Evolutionary conservation across 2,797 vertebrate genomes (phyloP), one percentile per base, ranked within the genome.

Genomic region (Onychomys arenicola): DNA sequence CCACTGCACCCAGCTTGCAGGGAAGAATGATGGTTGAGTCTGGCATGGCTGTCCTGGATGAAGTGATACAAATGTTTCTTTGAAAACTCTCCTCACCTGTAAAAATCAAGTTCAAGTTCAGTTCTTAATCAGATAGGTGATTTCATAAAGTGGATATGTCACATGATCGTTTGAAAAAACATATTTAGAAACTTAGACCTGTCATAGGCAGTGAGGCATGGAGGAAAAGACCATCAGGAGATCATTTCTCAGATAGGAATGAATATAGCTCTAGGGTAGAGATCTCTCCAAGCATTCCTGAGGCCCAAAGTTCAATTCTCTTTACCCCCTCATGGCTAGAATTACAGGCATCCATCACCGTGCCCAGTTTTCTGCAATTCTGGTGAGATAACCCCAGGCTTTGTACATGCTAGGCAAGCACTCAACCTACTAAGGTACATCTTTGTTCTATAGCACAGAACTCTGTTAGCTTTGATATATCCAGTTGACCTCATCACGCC

Each of bases 381-480:
- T 65, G n/a, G 13, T 13, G 7, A 19, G 5, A 23, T 40, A 34
- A 43, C 5, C 7, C 23, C 46, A 75, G 57, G 73, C 37, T 76
- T 32, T 34, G 10, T 43, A 59, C 55, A 14, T 13, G 10, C 57
- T 49, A 49, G 55, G 73, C 17, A n/a, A 77, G 29, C 40, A 37
- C 3, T n/a, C 88, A n/a, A 6, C 32, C 19, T 49, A 34, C 57
- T 27, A 16, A n/a, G 43, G 40, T 77, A n/a, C 13, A 27, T 77
- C 40, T 77, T 49, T 49, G n/a, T 57, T 93, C 46, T 89, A 57
- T 69, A 34, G 40, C 37, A 76, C 23, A 73, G 63, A 61, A 80
- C 75, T 59, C 80, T 94, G 59, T 86, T 85, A 93, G 27, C 87
- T 93, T 71, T 94, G 80, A 77, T 63, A 93, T 59, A 61, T 76